Percentiles rank a stretch among this genome's conserved stretches.
phyloP scores from a whole-genome alignment of 2,113 vertebrate genomes.

The Tragelaphus imberbis region DNA sequence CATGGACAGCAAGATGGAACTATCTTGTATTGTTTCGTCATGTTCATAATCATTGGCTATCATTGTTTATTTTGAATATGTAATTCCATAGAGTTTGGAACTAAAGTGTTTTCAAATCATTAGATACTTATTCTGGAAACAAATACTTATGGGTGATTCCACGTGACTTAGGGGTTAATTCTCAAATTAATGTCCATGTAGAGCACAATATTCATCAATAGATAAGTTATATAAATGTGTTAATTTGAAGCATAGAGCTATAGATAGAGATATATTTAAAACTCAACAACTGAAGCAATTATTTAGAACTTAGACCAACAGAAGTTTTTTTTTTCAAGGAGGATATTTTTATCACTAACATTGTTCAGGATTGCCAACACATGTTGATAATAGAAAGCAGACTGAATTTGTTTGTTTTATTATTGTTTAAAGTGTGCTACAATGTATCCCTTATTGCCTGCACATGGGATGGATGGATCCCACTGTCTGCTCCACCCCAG shows the following conservation, averaged over 20 bases:
- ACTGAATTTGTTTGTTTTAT: not conserved
- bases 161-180: slow-evolving; percentile 4
- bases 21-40: not conserved
- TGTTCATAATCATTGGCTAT: not conserved
- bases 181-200: slow-evolving; percentile 11
- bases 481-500: not conserved
- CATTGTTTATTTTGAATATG: not conserved
- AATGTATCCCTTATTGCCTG: not conserved
- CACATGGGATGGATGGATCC: too few relatives aligned
- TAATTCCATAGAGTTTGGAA: not conserved
- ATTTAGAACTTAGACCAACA: slow-evolving; percentile 19
- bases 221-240: not conserved
- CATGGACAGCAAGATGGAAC: not conserved
- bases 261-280: not conserved
- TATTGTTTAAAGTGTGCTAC: not conserved
- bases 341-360: not conserved
- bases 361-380: not conserved
- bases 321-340: not conserved
- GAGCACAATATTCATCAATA: not conserved
- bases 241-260: not conserved
- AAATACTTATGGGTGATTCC: not conserved
- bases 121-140: not conserved
- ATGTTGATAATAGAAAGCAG: slow-evolving; percentile 15
- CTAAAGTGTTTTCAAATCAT: not conserved
- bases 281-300: not conserved